Conservation (phyloP, 92 coral and sea anemone species). For the Bergia sp. region DNA sequence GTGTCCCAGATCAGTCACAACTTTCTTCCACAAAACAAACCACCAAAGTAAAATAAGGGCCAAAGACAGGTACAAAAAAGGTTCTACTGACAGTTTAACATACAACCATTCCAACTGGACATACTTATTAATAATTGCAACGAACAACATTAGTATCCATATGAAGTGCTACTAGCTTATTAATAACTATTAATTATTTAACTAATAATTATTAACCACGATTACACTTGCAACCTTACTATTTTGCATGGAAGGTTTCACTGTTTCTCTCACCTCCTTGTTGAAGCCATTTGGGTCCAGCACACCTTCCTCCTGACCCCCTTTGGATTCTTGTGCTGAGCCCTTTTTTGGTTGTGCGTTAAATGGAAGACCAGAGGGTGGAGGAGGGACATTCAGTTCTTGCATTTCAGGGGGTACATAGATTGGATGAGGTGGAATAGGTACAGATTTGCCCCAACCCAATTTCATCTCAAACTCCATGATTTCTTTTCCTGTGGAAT, state of each 20-base stretch:
- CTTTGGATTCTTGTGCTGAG: conserved; percentile 49
- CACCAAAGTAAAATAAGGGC: not conserved
- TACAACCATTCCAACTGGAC: not conserved
- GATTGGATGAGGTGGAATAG: conserved; percentile 98
- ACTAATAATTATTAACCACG: not conserved
- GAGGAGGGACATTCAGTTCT: conserved; percentile 95
- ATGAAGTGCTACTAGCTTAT: not conserved
- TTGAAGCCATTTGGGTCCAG: conserved; percentile 87
- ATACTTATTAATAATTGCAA: not conserved
- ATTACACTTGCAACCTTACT: not conserved
- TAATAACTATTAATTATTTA: not conserved
- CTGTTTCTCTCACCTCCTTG: conserved; percentile 74
- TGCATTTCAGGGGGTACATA: conserved; percentile 99
- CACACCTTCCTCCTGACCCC: conserved; percentile 53
- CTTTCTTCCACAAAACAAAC: not conserved
- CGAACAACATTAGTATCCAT: not conserved
- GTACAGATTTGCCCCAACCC: conserved; percentile 99
- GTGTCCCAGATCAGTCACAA: not conserved
- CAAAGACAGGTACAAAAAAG: not conserved
- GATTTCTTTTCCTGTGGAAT: conserved; percentile 84
- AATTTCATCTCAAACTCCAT: conserved; percentile 97
- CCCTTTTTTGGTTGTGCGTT: conserved; percentile 89
- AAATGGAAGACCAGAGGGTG: conserved; percentile 97
- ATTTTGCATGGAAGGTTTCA: not conserved
- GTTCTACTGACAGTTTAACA: not conserved